phyloP scores from a whole-genome alignment of 2,797 vertebrate species.

The Argya squamiceps region DNA sequence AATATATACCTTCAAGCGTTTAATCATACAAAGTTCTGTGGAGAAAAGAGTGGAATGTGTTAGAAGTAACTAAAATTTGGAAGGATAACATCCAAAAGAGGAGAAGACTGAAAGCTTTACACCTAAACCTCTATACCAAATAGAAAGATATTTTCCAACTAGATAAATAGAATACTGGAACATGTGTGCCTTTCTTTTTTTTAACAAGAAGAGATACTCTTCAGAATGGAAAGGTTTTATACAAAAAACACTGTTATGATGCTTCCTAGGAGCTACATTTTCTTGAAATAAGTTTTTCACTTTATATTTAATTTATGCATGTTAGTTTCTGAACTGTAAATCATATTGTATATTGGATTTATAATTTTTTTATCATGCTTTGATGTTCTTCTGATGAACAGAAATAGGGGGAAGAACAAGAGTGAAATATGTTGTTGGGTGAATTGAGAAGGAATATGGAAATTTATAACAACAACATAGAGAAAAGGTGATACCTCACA shows the following conservation, averaged over 20 bases:
- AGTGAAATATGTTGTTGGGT: background rate
- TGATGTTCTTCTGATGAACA: background rate
- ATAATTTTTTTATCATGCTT: background rate
- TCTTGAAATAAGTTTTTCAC: background rate
- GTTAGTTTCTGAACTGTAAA: background rate
- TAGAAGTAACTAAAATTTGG: background rate
- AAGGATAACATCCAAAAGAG: background rate
- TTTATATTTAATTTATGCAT: background rate
- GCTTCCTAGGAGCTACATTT: background rate
- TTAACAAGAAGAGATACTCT: background rate
- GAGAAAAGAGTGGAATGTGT: background rate
- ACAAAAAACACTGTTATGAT: background rate
- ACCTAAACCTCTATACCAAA: background rate
- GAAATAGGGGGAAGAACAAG: background rate
- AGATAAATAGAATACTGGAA: background rate
- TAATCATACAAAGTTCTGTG: background rate
- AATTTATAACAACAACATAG: background rate
- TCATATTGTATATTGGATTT: background rate
- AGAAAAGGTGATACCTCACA: background rate
- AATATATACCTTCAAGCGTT: background rate
- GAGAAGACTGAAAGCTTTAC: background rate
- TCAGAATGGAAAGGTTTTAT: background rate
- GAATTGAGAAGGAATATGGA: background rate
- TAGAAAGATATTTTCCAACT: background rate
- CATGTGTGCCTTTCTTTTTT: background rate